Conservation (phyloP, 1,140 invertebrate genomes). For the Drosophila mauritiana region DNA sequence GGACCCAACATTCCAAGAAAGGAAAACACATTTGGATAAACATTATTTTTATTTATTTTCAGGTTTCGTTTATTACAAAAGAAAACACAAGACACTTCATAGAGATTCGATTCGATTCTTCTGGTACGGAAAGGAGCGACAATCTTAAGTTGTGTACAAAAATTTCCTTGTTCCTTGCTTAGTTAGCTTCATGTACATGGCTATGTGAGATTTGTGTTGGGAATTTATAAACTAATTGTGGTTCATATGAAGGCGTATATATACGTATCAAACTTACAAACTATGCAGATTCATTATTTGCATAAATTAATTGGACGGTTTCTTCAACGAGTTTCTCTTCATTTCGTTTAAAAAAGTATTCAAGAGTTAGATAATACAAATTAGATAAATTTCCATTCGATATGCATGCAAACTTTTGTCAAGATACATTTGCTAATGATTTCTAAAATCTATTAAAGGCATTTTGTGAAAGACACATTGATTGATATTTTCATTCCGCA, state of each 20-base stretch:
- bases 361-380: conserved; percentile 21
- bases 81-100: conserved; percentile 35
- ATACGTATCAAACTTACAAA: conserved; percentile 67
- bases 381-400: conserved; percentile 38
- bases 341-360: conserved; percentile 26
- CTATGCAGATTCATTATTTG: conserved; percentile 72
- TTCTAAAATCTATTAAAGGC: conserved; percentile 83
- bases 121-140: conserved; percentile 53
- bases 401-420: conserved; percentile 32
- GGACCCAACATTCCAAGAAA: background rate
- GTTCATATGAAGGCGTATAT: conserved; percentile 26
- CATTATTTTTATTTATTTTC: conserved; percentile 46
- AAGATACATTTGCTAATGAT: conserved; percentile 60
- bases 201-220: conserved; percentile 24
- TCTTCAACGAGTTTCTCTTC: conserved; percentile 41
- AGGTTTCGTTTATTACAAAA: conserved; percentile 43
- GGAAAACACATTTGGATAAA: conserved; percentile 1
- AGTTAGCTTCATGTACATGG: conserved; percentile 28
- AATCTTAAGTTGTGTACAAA: conserved; percentile 10
- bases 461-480: conserved; percentile 79
- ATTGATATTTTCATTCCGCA: conserved; percentile 27
- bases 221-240: conserved; percentile 41
- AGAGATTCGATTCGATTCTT: conserved; percentile 50
- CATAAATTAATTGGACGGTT: conserved; percentile 61
- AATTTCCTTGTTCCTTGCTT: background rate